Evolutionary conservation across 2,797 vertebrate genomes (phyloP), one percentile per base, ranked within the genome.

Genomic region (Microcaecilia unicolor): DNA sequence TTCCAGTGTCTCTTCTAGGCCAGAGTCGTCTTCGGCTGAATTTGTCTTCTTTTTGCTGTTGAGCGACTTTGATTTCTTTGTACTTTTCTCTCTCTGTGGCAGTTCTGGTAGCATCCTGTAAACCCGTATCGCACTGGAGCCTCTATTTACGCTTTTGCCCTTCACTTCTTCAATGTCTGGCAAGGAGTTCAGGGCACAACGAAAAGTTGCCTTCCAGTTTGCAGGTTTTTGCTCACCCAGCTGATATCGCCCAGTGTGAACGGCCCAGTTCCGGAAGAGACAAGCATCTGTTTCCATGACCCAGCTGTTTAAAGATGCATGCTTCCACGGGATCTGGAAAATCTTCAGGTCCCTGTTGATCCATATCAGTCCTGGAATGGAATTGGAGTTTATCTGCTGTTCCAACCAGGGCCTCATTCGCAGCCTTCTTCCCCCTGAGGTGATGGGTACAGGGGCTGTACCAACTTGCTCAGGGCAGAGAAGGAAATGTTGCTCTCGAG

Each of bases 171-270:
- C 80, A 0, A 99, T 93, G 67, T 99, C 96, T 1, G 92, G 91
- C 31, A 99, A 72, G 0, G 94, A 98, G 50, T 99, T 98, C 93
- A 99, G 93, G 4, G 96, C 96, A 23, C 96, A 98, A 23, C 95
- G 92, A 40, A 99, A 98, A 59, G 99, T 99, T 9, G 96, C 93
- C 61, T 99, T 99, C 96, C 96, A 98, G 0, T 93, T 99, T 72
- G 99, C 94, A 1, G 78, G 72, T 2, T 68, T 37, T 22, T 58
- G 59, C 41, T 86, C 66, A 1, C 92, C 93, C 10, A 73, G 67
- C 15, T 59, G 74, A 5, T 85, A 95, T 51, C 94, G 92, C 18
- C 95, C 96, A 76, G 96, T 99, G 54, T 99, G 95, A 30, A 95
- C 80, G 56, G 96, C 96, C 96, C 96, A 99, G 34, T 74, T 61